Base-by-base conservation (phyloP, 2,797 vertebrate species). In the Myotis pilosus region DNA sequence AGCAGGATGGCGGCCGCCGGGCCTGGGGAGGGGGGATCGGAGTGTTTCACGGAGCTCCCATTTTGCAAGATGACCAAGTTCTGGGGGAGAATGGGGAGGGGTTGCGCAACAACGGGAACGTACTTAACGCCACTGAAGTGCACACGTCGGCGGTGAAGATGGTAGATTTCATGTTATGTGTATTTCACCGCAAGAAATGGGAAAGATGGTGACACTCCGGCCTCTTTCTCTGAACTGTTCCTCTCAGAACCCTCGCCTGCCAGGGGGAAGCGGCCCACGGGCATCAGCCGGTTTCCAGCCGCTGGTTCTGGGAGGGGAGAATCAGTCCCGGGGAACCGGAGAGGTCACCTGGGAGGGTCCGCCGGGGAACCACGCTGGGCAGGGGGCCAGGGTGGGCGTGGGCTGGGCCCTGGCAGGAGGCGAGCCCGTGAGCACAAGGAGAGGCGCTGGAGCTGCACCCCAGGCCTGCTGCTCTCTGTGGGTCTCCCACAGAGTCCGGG, bases 361-460 rank as follows among this genome's bases (percentile, higher is more conserved):
- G 5, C 25, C 5, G 36, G 71, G 64, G 1, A n/a, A 2, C 8
- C 6, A 16, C 0, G 6, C 74, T 12, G 10, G 66, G 60, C 10
- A 15, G 4, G 55, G 2, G 41, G 71, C 28, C 60, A 47, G 30
- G 36, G 38, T 2, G 4, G 1, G 30, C 0, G 1, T 0, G n/a
- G n/a, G 47, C 72, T 20, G 13, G 0, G 2, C 38, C 41, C 19
- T 8, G 69, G 86, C 16, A 3, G 19, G 4, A 16, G 22, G 53
- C 1, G 5, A 1, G 60, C 7, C 6, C 0, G 22, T 1, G 3
- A 2, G 6, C 1, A 8, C 30, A 8, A 15, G 3, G 0, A 33
- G 20, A 23, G 4, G 55, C 7, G 79, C 2, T 0, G 11, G 13
- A 1, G 2, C 8, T 0, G 25, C 13, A 5, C 66, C 36, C 36